A percentile compares a stretch with the other conserved stretches of the same genome.
phyloP scores from a whole-genome alignment of 2,888 invertebrate genomes.

The Coenonympha glycerion region DNA sequence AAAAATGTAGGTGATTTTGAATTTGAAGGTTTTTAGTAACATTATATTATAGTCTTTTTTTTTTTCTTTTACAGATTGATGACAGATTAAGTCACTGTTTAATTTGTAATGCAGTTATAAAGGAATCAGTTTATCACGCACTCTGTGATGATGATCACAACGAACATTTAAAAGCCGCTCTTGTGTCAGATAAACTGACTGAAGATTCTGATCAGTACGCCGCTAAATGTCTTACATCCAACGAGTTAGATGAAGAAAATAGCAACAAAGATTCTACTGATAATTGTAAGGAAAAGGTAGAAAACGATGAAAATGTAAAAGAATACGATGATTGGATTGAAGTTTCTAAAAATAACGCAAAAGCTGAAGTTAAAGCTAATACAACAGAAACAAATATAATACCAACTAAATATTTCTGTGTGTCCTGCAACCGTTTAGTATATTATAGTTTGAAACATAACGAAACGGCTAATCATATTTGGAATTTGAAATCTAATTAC shows the following conservation, averaged over 20 bases:
- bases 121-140: constrained; percentile 21
- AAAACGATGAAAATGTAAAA: background rate
- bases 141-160: constrained; percentile 7
- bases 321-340: background rate
- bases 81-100: constrained; percentile 31
- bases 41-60: too few species aligned
- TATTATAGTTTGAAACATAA: constrained; percentile 4
- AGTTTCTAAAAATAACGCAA: background rate
- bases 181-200: background rate
- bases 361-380: background rate
- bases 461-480: constrained; percentile 3
- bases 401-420: constrained; percentile 11
- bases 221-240: too few species aligned
- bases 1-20: too few species aligned
- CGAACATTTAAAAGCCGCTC: background rate
- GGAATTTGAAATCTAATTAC: constrained; percentile 10
- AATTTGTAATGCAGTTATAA: constrained; percentile 30
- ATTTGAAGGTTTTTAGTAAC: too few species aligned
- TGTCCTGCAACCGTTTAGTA: constrained; percentile 11
- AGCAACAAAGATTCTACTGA: background rate
- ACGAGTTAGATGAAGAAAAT: background rate
- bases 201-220: background rate
- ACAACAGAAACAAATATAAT: background rate
- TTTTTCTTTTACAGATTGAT: constrained; percentile 28
- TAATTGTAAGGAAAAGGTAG: background rate